These are phyloP conservation scores for Gobius niger DNA, from an alignment of 2,113 vertebrate species.

Conservation along the genomic window DNA sequence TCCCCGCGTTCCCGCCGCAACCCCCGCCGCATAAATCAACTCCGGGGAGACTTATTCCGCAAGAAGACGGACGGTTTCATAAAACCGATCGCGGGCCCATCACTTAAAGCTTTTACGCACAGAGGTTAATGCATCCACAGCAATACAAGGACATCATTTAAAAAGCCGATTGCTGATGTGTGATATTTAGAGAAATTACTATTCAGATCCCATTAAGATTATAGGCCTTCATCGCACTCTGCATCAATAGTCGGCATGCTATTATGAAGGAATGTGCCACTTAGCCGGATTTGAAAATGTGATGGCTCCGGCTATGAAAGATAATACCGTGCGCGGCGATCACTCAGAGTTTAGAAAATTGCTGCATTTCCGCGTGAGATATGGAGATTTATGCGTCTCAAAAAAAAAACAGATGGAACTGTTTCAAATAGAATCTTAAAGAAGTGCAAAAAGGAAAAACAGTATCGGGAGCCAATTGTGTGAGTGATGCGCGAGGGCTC, in stretches of 20 bases:
- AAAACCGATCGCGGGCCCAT: slow-evolving; percentile 7
- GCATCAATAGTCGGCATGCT: slow-evolving; percentile 1
- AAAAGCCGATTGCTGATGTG: slow-evolving; percentile 3
- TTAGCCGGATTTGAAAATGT: slow-evolving; percentile 13
- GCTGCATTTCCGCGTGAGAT: background rate
- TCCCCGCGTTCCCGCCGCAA: background rate
- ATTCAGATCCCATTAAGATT: slow-evolving; percentile 22
- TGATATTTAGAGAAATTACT: slow-evolving; percentile 21
- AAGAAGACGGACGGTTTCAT: slow-evolving; percentile 8
- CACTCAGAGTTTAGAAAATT: background rate
- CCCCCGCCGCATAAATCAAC: background rate
- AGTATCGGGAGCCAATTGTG: slow-evolving; percentile 2
- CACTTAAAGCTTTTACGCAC: slow-evolving; percentile 3
- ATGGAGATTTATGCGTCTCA: slow-evolving; percentile 9
- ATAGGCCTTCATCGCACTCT: background rate
- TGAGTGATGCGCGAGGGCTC: background rate
- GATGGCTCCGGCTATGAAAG: slow-evolving; percentile 10
- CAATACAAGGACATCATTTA: slow-evolving; percentile 1
- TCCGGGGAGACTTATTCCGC: background rate
- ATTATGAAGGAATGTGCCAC: slow-evolving; percentile 9
- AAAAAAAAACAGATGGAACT: slow-evolving; percentile 15
- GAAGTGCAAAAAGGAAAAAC: background rate
- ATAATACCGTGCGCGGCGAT: slow-evolving; percentile 4
- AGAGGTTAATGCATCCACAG: slow-evolving; percentile 9
- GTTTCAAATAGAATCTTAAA: slow-evolving; percentile 17